These are phyloP conservation scores for Notodonta ziczac DNA, from an alignment of 2,888 invertebrate species.

Conservation along the genomic window DNA sequence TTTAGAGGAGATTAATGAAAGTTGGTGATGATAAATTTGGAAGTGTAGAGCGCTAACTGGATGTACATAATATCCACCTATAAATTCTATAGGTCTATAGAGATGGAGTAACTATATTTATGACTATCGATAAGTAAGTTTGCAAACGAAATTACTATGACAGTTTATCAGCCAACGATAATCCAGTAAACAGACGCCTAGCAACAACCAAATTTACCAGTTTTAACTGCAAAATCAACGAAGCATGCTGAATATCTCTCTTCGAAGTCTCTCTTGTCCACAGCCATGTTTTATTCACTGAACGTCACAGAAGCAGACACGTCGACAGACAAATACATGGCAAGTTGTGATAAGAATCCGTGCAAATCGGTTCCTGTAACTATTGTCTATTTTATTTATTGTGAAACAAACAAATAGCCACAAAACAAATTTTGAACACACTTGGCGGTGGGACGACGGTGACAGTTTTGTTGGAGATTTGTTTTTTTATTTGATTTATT, in stretches of 20 bases:
- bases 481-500: constrained; percentile 9
- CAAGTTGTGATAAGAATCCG: constrained; percentile 10
- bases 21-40: too few relatives aligned
- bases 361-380: constrained; percentile 21
- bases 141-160: too few relatives aligned
- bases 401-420: constrained; percentile 15
- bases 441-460: constrained; percentile 33
- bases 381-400: constrained; percentile 22
- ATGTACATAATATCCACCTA: too few relatives aligned
- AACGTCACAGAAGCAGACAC: constrained; percentile 36
- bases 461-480: constrained; percentile 9
- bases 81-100: too few relatives aligned
- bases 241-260: constrained; percentile 74
- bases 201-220: constrained; percentile 48
- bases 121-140: too few relatives aligned
- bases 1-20: too few relatives aligned
- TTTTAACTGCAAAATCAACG: constrained; percentile 73
- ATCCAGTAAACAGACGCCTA: too few relatives aligned
- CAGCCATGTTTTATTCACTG: neutral
- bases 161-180: too few relatives aligned
- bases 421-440: constrained; percentile 49
- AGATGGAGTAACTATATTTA: too few relatives aligned
- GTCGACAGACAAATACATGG: constrained; percentile 35
- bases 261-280: constrained; percentile 68
- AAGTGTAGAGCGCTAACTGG: too few relatives aligned